Evolutionary conservation across 2,888 invertebrate species (phyloP).

Genomic region (Abrostola tripartita): DNA sequence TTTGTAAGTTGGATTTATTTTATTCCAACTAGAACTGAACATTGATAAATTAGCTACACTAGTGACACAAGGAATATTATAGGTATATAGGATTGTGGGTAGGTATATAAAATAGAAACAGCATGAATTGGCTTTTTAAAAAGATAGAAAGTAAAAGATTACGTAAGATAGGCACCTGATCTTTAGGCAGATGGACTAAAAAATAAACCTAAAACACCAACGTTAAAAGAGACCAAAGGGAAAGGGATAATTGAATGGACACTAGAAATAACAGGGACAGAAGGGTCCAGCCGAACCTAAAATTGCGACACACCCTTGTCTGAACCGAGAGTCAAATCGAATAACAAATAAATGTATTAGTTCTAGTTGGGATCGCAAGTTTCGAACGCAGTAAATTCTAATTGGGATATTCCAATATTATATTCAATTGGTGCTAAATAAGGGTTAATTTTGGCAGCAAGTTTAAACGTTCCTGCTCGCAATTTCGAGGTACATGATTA

Average conservation of each 20-base stretch:
- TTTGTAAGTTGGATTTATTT: constrained; percentile 13
- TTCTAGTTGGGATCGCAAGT: constrained; percentile 41
- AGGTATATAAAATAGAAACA: background rate
- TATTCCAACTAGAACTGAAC: constrained; percentile 7
- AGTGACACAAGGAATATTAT: no score
- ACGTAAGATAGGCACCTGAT: constrained; percentile 6
- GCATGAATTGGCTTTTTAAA: background rate
- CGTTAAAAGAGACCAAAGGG: constrained; percentile 25
- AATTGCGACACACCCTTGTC: constrained; percentile 47
- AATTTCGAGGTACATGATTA: constrained; percentile 43
- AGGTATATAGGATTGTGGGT: no score
- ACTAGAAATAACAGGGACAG: constrained; percentile 48
- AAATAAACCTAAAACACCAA: constrained; percentile 37
- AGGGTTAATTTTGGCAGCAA: constrained; percentile 40
- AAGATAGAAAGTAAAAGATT: constrained; percentile 4
- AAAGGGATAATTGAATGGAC: constrained; percentile 50
- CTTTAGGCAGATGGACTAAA: constrained; percentile 15
- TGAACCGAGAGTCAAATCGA: constrained; percentile 45
- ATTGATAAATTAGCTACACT: background rate
- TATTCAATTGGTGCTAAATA: constrained; percentile 43
- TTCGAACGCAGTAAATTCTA: constrained; percentile 44
- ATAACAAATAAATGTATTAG: constrained; percentile 54
- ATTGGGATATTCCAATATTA: constrained; percentile 50
- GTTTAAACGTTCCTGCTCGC: constrained; percentile 24
- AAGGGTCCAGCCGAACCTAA: constrained; percentile 37